Evolutionary conservation across 2,113 vertebrate genomes (phyloP).

Genomic region (Plectropomus leopardus): DNA sequence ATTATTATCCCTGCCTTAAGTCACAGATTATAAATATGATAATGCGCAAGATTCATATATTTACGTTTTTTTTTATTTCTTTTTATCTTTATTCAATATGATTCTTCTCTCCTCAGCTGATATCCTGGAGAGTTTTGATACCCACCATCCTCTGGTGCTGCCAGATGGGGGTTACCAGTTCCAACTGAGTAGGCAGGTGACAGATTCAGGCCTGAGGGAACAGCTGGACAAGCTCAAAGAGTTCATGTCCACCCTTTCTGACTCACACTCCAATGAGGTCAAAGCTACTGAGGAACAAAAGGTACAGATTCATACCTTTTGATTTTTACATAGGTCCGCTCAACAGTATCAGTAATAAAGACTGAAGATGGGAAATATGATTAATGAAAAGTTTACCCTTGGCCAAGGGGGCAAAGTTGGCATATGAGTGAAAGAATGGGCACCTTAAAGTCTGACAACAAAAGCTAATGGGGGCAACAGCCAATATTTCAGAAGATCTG

Average conservation of each 20-base stretch:
- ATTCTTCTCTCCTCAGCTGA: conserved; percentile 67
- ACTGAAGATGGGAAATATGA: neutral
- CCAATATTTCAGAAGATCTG: too few species aligned
- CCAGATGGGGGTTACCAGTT: conserved; percentile 79
- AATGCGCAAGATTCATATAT: neutral
- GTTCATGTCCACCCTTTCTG: conserved; percentile 46
- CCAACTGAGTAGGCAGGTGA: conserved; percentile 60
- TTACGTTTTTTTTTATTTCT: neutral
- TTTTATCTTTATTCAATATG: neutral
- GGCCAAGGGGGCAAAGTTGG: neutral
- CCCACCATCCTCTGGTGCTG: conserved; percentile 85
- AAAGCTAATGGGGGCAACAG: too few species aligned
- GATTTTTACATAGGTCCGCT: neutral
- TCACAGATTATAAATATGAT: neutral
- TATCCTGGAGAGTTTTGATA: conserved; percentile 85
- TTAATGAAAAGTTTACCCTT: neutral
- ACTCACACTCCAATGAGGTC: neutral
- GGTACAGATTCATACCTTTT: conserved; percentile 42
- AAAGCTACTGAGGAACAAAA: conserved; percentile 18
- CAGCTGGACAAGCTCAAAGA: conserved; percentile 72
- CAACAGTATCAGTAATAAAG: neutral
- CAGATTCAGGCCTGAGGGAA: conserved; percentile 62
- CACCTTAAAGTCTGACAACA: too few species aligned
- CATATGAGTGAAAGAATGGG: neutral
- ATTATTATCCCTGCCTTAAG: neutral